Percentiles rank a stretch among this genome's conserved stretches.
These are phyloP conservation scores for Megalonaias nervosa DNA, from an alignment of 1,140 invertebrate species.

Conservation along the genomic window DNA sequence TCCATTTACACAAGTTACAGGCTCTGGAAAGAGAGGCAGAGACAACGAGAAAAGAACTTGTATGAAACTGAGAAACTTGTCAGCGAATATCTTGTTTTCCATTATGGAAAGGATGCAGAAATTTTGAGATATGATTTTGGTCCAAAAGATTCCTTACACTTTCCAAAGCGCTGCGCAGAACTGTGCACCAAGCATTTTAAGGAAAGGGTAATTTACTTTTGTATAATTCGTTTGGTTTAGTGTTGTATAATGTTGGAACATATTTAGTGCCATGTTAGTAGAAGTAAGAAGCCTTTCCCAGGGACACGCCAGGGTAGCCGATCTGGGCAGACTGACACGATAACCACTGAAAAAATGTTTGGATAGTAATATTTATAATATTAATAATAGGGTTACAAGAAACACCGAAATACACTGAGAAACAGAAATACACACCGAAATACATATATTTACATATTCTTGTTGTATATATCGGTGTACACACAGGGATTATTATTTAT, in stretches of 20 bases:
- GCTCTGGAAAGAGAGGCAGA: constrained; percentile 39
- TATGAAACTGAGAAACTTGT: constrained; percentile 67
- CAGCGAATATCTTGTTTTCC: constrained; percentile 68
- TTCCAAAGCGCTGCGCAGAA: constrained; percentile 69
- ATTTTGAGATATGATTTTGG: constrained; percentile 60
- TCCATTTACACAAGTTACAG: constrained; percentile 61
- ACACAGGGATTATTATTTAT: too few relatives aligned
- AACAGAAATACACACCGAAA: too few relatives aligned
- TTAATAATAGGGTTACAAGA: too few relatives aligned
- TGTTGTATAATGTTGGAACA: not conserved
- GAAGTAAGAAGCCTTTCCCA: not conserved
- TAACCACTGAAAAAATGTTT: not conserved
- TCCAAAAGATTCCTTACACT: constrained; percentile 61
- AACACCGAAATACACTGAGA: too few relatives aligned
- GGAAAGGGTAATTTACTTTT: constrained; percentile 1
- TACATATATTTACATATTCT: too few relatives aligned
- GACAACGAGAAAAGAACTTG: constrained; percentile 42
- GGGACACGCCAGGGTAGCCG: not conserved
- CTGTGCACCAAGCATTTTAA: constrained; percentile 64
- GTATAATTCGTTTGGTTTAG: not conserved
- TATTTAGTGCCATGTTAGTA: too few relatives aligned
- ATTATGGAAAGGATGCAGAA: constrained; percentile 62
- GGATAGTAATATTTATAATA: too few relatives aligned
- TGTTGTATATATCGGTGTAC: too few relatives aligned
- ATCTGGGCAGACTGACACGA: not conserved